Evolutionary conservation across 2,797 vertebrate genomes (phyloP).

Genomic region (Otolemur crassicaudatus): DNA sequence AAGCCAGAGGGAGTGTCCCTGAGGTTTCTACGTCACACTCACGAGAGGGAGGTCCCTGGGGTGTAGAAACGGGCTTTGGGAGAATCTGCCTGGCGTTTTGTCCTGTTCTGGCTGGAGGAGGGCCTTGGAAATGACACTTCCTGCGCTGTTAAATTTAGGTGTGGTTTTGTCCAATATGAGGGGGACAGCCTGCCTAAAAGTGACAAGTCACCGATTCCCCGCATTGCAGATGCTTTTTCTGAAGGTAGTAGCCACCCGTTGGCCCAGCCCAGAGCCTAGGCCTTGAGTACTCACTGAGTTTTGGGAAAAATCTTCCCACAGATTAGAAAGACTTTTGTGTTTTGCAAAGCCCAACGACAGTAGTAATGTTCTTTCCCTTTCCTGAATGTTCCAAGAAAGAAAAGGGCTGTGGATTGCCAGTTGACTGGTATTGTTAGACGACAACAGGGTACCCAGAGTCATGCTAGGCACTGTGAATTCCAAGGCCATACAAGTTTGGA

Average conservation of each 20-base stretch:
- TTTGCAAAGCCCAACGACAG: neutral
- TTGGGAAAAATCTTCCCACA: neutral
- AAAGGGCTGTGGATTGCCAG: neutral
- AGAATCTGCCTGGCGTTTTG: neutral
- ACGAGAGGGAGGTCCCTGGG: fast-evolving
- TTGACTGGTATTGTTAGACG: neutral
- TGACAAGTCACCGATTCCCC: neutral
- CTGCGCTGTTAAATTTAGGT: neutral
- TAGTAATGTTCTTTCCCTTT: fast-evolving
- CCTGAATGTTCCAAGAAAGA: neutral
- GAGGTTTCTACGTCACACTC: neutral
- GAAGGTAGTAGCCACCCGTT: neutral
- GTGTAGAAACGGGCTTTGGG: neutral
- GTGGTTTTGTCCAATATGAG: neutral
- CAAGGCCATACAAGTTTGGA: neutral
- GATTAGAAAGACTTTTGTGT: neutral
- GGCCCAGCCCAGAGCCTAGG: neutral
- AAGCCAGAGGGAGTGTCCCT: fast-evolving
- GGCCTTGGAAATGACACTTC: neutral
- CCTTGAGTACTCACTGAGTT: neutral
- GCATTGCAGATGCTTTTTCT: neutral
- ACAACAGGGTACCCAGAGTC: too few relatives aligned
- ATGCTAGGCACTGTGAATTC: too few relatives aligned
- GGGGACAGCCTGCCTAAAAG: neutral
- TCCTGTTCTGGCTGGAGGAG: neutral